phyloP scores from a whole-genome alignment of 1,140 invertebrate species.

The Drosophila guanche region DNA sequence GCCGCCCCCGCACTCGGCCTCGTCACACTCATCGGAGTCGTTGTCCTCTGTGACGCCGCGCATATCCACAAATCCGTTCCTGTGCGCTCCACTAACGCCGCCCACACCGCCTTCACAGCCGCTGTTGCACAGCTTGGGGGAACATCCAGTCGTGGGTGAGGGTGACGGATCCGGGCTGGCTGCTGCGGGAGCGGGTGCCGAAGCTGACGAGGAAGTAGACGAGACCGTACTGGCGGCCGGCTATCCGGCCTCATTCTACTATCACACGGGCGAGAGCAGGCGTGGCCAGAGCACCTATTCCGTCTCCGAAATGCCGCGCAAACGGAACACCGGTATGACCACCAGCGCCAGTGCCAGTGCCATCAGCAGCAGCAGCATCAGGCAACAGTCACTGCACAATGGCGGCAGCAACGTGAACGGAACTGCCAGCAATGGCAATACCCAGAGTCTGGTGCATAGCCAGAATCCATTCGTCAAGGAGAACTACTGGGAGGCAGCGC shows the following conservation, averaged over 20 bases:
- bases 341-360: slow-evolving; percentile 40
- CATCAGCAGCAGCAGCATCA: slow-evolving; percentile 29
- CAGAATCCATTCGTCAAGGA: slow-evolving; percentile 82
- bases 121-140: slow-evolving; percentile 3
- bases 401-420: slow-evolving; percentile 26
- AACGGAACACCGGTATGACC: slow-evolving; percentile 57
- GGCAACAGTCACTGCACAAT: slow-evolving; percentile 33
- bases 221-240: slow-evolving; percentile 36
- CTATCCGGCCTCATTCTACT: slow-evolving; percentile 70
- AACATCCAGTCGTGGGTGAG: neutral
- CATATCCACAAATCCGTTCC: slow-evolving; percentile 81
- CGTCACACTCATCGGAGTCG: slow-evolving; percentile 85
- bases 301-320: slow-evolving; percentile 83
- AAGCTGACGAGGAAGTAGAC: slow-evolving; percentile 21
- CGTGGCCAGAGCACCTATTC: slow-evolving; percentile 62
- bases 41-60: slow-evolving; percentile 83
- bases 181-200: slow-evolving; percentile 15
- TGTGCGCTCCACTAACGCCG: slow-evolving; percentile 63
- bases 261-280: slow-evolving; percentile 56
- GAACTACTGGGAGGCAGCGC: slow-evolving; percentile 77
- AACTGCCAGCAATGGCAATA: slow-evolving; percentile 33
- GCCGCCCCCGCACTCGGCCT: slow-evolving; percentile 76
- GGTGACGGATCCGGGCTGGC: slow-evolving; percentile 7
- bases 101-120: slow-evolving; percentile 40
- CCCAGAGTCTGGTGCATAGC: slow-evolving; percentile 18